These are phyloP conservation scores for Tauraco hartlaubi DNA, from an alignment of 2,797 vertebrate genomes.

Conservation along the genomic window DNA sequence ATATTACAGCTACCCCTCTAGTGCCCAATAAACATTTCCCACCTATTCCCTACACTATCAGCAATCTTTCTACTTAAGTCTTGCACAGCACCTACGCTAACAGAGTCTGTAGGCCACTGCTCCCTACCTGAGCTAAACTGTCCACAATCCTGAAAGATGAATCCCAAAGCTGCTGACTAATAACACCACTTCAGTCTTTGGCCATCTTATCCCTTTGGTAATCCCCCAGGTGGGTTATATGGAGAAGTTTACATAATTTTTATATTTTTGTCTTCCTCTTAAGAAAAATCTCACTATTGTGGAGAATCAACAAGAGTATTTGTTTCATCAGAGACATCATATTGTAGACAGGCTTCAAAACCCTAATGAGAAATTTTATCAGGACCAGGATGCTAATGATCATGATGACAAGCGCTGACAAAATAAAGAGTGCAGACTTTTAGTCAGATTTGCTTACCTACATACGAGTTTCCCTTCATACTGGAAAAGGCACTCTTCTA, in stretches of 20 bases:
- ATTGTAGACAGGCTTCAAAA: not conserved
- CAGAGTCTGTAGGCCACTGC: not conserved
- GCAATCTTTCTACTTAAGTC: not conserved
- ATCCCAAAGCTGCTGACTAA: not conserved
- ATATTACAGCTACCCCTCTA: not conserved
- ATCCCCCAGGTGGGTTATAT: not conserved
- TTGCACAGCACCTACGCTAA: not conserved
- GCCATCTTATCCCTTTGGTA: not conserved
- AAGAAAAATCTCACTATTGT: not conserved
- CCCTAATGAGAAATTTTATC: not conserved
- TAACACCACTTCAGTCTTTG: not conserved
- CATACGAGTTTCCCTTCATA: not conserved
- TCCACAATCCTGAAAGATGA: not conserved
- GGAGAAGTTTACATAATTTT: not conserved
- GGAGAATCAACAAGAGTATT: not conserved
- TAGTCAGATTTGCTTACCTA: not conserved
- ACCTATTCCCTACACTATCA: not conserved
- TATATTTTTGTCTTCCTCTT: not conserved
- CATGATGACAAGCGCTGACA: not conserved
- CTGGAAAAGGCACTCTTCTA: not conserved
- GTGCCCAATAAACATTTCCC: not conserved
- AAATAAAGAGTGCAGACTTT: not conserved
- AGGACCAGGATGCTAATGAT: not conserved
- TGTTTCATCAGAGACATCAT: not conserved
- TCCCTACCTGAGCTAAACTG: not conserved